These are phyloP conservation scores for Candoia aspera DNA, from an alignment of 2,113 vertebrate genomes.

Conservation along the genomic window DNA sequence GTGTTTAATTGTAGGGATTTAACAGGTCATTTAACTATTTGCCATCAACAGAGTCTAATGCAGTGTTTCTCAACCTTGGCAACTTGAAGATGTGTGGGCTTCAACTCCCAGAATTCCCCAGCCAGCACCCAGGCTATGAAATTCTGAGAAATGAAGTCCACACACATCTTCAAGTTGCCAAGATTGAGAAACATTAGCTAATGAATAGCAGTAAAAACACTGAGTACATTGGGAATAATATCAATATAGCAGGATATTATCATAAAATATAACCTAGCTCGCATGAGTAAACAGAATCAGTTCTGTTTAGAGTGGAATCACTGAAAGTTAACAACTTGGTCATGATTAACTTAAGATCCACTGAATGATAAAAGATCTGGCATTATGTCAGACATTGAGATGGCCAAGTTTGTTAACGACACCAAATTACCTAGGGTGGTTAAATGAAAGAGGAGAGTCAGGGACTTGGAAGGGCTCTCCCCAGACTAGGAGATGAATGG, in stretches of 20 bases:
- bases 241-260: background rate
- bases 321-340: background rate
- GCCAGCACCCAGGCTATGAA: too few relatives aligned
- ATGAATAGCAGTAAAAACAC: background rate
- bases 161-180: too few relatives aligned
- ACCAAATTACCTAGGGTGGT: background rate
- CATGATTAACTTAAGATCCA: background rate
- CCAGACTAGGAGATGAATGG: background rate
- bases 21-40: background rate
- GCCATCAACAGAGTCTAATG: constrained; percentile 13
- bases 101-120: too few relatives aligned
- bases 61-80: too few relatives aligned
- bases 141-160: too few relatives aligned
- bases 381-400: background rate
- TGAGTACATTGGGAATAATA: background rate
- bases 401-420: background rate
- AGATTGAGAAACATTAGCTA: background rate
- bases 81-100: too few relatives aligned
- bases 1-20: constrained; percentile 16
- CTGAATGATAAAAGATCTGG: background rate
- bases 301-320: background rate
- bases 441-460: background rate
- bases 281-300: background rate
- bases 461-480: background rate
- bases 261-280: background rate